Base-by-base conservation (phyloP, 1,140 invertebrate species). In the Galendromus occidentalis region DNA sequence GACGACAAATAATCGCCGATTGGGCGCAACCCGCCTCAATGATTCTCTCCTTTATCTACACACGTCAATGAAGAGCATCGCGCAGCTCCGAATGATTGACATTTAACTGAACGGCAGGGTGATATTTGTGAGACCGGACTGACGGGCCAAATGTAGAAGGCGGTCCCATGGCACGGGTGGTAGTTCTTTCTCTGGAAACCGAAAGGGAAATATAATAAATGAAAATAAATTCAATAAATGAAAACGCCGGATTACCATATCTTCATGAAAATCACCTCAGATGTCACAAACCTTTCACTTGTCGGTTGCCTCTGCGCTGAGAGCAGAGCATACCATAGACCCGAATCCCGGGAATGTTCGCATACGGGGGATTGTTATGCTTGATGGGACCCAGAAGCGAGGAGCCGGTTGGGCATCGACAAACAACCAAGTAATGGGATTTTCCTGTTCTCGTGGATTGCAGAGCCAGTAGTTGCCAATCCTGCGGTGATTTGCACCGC, bases 351-450 rank as follows among this genome's bases (percentile, higher is more conserved):
- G 89, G 89, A 14, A 93, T 88, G 68, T 88, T 87, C 0, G 89
- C 90, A 73, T 92, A 93, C 0, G 87, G 88, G 4, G 90, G 89
- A 73, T 91, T 87, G 75, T 91, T 87, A 75, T 93, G 90, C 17
- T 86, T 87, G 82, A 91, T 88, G 65, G 90, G 90, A 25, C 89
- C 90, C 76, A 91, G 86, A 72, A 91, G 81, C 73, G 85, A 83
- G 71, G 85, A 86, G 42, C 83, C 82, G 67, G 87, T 83, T 2
- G 88, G 86, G 79, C 90, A 93, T 70, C 87, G 81, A 74, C 90
- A 94, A 68, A 92, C 91, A 63, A 92, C 89, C 47, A 94, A 78
- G 74, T 92, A 94, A 76, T 94, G 89, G 7, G 89, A 90, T 76
- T 93, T 92, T 67, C 90, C 90, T 7, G 88, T 93, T 71, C 89